Evolutionary conservation across 2,888 invertebrate genomes (phyloP).

Genomic region (Yponomeuta cagnagella): DNA sequence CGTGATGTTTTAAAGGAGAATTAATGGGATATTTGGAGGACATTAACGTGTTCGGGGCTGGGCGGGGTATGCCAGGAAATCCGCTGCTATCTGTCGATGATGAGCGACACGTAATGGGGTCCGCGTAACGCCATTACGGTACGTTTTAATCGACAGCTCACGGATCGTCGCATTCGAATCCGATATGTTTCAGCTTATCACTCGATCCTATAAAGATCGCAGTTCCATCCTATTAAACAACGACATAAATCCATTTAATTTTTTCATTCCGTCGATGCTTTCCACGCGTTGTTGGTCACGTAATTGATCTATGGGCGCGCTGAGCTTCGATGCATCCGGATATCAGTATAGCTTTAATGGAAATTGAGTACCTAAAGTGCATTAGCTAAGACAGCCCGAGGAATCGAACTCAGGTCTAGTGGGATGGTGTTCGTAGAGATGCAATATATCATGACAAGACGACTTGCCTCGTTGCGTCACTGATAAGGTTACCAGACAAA

Average conservation of each 20-base stretch:
- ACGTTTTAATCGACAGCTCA: conserved; percentile 57
- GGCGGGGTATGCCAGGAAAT: conserved; percentile 28
- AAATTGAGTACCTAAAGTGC: conserved; percentile 4
- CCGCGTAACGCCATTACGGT: conserved; percentile 56
- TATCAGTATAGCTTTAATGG: neutral
- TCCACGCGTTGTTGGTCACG: conserved; percentile 2
- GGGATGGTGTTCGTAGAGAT: conserved; percentile 16
- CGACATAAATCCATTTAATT: conserved; percentile 13
- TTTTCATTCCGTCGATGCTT: conserved; percentile 10
- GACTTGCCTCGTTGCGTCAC: conserved; percentile 51
- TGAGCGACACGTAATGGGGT: conserved; percentile 33
- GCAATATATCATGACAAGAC: conserved; percentile 70
- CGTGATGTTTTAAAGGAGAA: neutral
- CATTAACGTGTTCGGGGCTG: conserved; percentile 42
- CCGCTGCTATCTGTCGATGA: conserved; percentile 38
- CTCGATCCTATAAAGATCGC: conserved; percentile 9
- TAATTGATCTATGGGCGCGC: conserved; percentile 1
- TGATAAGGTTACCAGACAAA: conserved; percentile 75
- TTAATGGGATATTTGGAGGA: conserved; percentile 21
- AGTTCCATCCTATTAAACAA: conserved; percentile 14
- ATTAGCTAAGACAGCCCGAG: conserved; percentile 6
- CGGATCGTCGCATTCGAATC: conserved; percentile 48
- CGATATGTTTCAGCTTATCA: conserved; percentile 24
- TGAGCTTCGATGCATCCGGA: neutral
- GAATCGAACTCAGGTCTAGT: neutral